Conservation (phyloP, 2,797 vertebrate genomes). For the Hippopotamyrus pictus region DNA sequence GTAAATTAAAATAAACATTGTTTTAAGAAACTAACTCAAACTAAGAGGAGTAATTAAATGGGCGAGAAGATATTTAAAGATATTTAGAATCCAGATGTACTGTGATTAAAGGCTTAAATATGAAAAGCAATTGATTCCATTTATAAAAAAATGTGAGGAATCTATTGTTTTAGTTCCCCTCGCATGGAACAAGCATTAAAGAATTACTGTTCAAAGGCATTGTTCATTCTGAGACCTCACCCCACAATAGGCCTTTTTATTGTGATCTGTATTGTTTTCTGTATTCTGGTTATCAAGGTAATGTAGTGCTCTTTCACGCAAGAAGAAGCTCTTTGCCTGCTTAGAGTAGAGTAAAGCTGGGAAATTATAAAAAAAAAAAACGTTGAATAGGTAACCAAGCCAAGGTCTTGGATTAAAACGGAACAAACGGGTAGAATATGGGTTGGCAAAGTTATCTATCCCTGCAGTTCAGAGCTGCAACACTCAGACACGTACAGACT, state of each 20-base stretch:
- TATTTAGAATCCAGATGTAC: slow-evolving; percentile 19
- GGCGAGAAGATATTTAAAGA: slow-evolving; percentile 16
- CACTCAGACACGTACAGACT: slow-evolving; percentile 46
- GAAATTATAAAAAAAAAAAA: slow-evolving; percentile 35
- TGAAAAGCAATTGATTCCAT: slow-evolving; percentile 9
- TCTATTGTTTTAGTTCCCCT: not conserved
- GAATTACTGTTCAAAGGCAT: slow-evolving; percentile 7
- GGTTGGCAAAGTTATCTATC: slow-evolving; percentile 33
- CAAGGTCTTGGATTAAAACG: slow-evolving; percentile 40
- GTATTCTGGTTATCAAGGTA: not conserved
- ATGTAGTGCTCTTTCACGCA: not conserved
- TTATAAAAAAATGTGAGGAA: not conserved
- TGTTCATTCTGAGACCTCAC: not conserved
- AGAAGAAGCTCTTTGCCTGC: slow-evolving; percentile 15
- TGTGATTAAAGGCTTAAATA: slow-evolving; percentile 18
- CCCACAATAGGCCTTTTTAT: not conserved
- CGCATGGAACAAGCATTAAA: slow-evolving; percentile 8
- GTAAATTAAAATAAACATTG: slow-evolving; percentile 2
- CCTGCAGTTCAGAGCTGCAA: slow-evolving; percentile 37
- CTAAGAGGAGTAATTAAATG: not conserved
- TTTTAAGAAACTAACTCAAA: slow-evolving; percentile 6
- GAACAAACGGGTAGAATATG: slow-evolving; percentile 54
- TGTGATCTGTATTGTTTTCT: not conserved
- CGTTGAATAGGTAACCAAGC: slow-evolving; percentile 39
- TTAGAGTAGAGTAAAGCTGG: slow-evolving; percentile 30